Percentiles rank a stretch among this genome's conserved stretches.
Evolutionary conservation across 2,113 vertebrate genomes (phyloP).

Genomic region (Colinus virginianus): DNA sequence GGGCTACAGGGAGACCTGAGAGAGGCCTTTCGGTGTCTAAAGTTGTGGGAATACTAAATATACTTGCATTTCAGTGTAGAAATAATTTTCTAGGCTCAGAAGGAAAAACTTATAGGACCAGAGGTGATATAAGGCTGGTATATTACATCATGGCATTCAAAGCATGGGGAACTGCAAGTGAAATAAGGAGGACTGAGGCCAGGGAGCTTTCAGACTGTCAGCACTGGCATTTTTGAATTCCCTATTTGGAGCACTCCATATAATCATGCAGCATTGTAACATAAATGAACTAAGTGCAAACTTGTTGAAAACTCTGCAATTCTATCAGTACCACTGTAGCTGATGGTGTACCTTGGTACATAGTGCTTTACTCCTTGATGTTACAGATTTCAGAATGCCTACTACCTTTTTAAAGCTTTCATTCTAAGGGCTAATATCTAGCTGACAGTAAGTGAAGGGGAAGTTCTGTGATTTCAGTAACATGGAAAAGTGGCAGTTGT

Average conservation of each 20-base stretch:
- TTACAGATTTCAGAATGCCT: not conserved
- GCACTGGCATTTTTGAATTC: not conserved
- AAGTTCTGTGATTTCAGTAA: not conserved
- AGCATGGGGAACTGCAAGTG: fast-evolving
- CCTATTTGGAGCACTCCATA: fast-evolving
- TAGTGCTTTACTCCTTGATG: not conserved
- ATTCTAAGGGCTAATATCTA: not conserved
- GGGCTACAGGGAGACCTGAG: too few species aligned
- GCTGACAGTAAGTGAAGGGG: not conserved
- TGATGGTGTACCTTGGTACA: not conserved
- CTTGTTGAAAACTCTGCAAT: not conserved
- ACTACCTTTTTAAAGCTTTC: not conserved
- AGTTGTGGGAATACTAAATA: too few species aligned
- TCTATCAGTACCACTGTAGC: not conserved
- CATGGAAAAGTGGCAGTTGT: not conserved
- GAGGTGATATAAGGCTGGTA: not conserved
- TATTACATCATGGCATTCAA: not conserved
- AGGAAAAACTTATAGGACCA: not conserved
- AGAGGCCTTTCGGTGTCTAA: too few species aligned
- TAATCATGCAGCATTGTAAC: not conserved
- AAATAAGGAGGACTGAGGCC: not conserved
- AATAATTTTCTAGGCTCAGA: not conserved
- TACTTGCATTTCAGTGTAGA: not conserved
- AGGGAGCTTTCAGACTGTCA: not conserved
- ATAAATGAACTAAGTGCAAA: fast-evolving